These are phyloP conservation scores for Acrocephalus scirpaceus DNA, from an alignment of 2,797 vertebrate genomes.

Conservation along the genomic window DNA sequence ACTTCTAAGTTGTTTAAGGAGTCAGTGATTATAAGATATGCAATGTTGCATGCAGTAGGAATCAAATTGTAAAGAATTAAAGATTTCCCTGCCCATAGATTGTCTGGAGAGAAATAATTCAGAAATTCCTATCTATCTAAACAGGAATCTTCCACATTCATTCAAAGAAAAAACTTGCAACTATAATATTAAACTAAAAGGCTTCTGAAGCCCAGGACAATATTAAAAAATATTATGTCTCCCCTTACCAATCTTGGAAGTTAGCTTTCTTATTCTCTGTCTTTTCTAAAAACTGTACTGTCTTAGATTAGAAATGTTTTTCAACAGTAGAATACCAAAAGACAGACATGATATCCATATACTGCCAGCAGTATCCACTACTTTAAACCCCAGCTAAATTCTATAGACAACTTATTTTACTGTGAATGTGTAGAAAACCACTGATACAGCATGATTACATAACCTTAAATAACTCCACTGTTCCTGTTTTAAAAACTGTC, in stretches of 20 bases:
- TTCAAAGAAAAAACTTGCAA: neutral
- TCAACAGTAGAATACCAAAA: neutral
- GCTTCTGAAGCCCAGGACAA: neutral
- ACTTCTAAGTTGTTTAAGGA: neutral
- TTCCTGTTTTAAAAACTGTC: neutral
- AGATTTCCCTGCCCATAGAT: neutral
- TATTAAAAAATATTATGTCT: neutral
- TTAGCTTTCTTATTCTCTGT: neutral
- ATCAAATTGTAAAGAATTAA: neutral
- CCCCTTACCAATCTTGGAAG: neutral
- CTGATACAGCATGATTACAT: neutral
- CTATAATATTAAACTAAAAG: neutral
- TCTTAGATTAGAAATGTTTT: neutral
- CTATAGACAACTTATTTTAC: neutral
- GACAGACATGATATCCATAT: neutral
- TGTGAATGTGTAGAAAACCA: neutral
- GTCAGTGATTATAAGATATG: neutral
- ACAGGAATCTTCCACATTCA: neutral
- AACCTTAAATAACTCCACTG: constrained; percentile 5
- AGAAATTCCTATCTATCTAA: neutral
- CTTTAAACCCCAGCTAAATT: neutral
- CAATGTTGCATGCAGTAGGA: neutral
- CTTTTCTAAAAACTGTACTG: neutral
- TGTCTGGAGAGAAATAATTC: neutral
- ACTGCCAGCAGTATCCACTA: neutral